Evolutionary conservation across 2,888 invertebrate species (phyloP).

Genomic region (Drosophila setosimentum): DNA sequence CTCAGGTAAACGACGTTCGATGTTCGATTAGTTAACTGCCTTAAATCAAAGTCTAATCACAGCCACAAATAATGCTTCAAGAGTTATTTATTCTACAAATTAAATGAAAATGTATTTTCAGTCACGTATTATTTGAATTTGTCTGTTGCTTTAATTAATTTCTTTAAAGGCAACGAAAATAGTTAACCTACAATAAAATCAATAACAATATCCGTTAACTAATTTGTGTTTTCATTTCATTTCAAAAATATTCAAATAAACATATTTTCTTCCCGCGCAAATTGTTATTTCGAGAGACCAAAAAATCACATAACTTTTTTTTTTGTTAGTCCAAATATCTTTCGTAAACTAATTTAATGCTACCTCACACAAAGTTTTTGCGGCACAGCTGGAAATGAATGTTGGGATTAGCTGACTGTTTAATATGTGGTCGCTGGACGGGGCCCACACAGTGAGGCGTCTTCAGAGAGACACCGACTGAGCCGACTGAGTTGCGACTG

Average conservation of each 20-base stretch:
- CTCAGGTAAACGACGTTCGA: conserved; percentile 3
- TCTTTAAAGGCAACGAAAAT: not conserved
- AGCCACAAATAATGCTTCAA: not conserved
- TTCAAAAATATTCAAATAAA: not conserved
- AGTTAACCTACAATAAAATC: not conserved
- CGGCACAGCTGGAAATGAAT: conserved; percentile 18
- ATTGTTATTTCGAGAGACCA: not conserved
- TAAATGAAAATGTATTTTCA: not conserved
- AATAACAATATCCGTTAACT: not conserved
- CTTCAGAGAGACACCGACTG: conserved; percentile 23
- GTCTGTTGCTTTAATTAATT: not conserved
- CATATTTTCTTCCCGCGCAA: not conserved
- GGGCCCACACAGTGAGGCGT: conserved; percentile 45
- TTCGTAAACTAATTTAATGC: not conserved
- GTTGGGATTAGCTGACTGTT: conserved; percentile 18
- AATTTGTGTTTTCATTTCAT: not conserved
- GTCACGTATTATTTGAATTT: not conserved
- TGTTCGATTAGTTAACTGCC: conserved; percentile 6
- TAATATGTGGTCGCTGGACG: conserved; percentile 32
- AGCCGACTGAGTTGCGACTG: conserved; percentile 29
- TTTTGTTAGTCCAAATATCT: not conserved
- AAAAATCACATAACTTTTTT: not conserved
- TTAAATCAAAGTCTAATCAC: conserved; percentile 2
- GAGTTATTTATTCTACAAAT: not conserved
- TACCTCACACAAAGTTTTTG: conserved; percentile 8